Conservation (phyloP, 2,888 invertebrate species). For the Caenorhabditis imperialis region DNA sequence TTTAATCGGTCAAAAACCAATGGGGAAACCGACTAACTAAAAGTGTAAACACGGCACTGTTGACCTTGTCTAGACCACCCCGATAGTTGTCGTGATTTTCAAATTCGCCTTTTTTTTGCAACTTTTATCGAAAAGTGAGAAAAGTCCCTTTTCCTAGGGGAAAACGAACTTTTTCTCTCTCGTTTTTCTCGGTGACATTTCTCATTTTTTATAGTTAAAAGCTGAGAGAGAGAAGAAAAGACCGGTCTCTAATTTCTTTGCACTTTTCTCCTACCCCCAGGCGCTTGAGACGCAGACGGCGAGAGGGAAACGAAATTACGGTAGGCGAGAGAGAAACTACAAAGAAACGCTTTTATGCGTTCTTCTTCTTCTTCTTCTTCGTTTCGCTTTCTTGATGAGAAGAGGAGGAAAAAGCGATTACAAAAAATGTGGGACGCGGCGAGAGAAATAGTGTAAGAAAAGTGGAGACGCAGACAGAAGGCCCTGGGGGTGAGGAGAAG, state of each 20-base stretch:
- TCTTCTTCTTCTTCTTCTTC: slow-evolving; percentile 10
- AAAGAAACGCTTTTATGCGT: slow-evolving; percentile 19
- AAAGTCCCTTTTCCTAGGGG: too few species aligned
- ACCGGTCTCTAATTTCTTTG: slow-evolving; percentile 57
- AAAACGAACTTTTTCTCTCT: too few species aligned
- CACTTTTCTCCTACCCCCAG: slow-evolving; percentile 49
- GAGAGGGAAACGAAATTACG: slow-evolving; percentile 31
- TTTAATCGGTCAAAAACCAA: too few species aligned
- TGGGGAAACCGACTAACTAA: too few species aligned
- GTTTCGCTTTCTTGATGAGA: slow-evolving; percentile 11
- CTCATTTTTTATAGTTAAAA: slow-evolving; percentile 44
- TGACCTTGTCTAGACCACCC: too few species aligned
- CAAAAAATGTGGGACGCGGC: slow-evolving; percentile 33
- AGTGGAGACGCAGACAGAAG: slow-evolving; percentile 27
- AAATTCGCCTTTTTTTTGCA: too few species aligned
- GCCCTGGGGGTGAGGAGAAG: slow-evolving; percentile 29
- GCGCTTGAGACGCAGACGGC: slow-evolving; percentile 20
- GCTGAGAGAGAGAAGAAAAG: slow-evolving; percentile 3
- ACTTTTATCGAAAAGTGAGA: too few species aligned
- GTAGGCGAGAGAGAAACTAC: neutral
- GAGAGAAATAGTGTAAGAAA: slow-evolving; percentile 6
- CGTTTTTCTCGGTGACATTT: neutral
- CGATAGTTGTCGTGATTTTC: too few species aligned
- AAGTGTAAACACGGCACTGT: too few species aligned
- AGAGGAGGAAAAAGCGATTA: slow-evolving; percentile 21